Evolutionary conservation across 2,113 vertebrate genomes (phyloP), one percentile per base, ranked within the genome.

Genomic region (Nothoprocta pentlandii): DNA sequence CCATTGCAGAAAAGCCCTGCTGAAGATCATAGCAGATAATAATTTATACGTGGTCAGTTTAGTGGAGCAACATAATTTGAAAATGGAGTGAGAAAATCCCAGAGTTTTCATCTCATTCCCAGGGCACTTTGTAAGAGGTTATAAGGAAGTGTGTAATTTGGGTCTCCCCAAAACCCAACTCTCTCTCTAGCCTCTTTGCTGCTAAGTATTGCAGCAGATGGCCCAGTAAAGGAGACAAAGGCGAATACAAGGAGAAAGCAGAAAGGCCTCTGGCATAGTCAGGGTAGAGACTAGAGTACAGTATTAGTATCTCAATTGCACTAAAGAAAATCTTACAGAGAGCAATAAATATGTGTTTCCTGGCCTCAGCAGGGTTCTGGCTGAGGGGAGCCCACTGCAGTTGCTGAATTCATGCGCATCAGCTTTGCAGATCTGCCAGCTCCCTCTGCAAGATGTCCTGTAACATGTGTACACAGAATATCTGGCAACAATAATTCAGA

Each of bases 401-500:
- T 58, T 73, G 47, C 76, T 5, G 58, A 53, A 86, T 73, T 58
- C 2, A 3, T 2, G 42, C 11, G 3, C 83, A 90, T 88, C 88
- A 89, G 92, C 74, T 92, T 91, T 94, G 85, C 85, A 85, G 82
- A 94, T 67, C 88, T 94, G 90, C 93, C 93, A 97, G 88, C 82
- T 88, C 79, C 25, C 71, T 89, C 85, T 90, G 76, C 85, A 96
- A 93, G 90, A 94, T 69, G 77, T 85, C 90, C 82, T 88, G 73
- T 46, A 95, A 81, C n/a, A 89, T 78, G 73, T 84, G 86, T 90
- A 88, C 80, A 88, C 66, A 73, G 83, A 91, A 74, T 92, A 92
- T 96, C 92, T 94, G 90, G 96, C 94, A 96, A 89, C 26, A 90
- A 90, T 93, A 94, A 95, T 90, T 88, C 77, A 84, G 74, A 10